Percentiles rank a stretch among this genome's conserved stretches.
Evolutionary conservation across 2,797 vertebrate species (phyloP).

Genomic region (Mus spretus): DNA sequence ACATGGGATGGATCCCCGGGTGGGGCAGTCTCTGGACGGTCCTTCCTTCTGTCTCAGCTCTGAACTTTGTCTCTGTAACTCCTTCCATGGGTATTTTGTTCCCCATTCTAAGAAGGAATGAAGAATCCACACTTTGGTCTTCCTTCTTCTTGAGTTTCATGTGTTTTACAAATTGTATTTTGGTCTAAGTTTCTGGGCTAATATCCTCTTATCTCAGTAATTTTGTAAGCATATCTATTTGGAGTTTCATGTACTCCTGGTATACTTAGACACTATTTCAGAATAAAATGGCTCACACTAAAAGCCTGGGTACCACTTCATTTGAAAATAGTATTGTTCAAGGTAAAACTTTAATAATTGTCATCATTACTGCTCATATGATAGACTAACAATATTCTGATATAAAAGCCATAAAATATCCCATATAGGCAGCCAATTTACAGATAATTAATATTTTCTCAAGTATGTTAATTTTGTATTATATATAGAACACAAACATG

Average conservation of each 20-base stretch:
- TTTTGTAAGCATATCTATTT: neutral
- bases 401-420: neutral
- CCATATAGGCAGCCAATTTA: neutral
- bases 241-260: neutral
- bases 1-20: too few species aligned
- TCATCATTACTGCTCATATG: neutral
- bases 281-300: neutral
- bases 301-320: neutral
- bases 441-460: neutral
- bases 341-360: constrained; percentile 22
- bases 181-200: too few species aligned
- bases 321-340: constrained; percentile 28
- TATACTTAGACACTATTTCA: neutral
- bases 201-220: neutral
- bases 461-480: neutral
- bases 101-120: too few species aligned
- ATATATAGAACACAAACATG: neutral
- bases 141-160: too few species aligned
- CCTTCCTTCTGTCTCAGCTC: too few species aligned
- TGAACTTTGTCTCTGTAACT: too few species aligned
- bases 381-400: neutral
- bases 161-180: too few species aligned
- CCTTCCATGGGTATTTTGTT: too few species aligned
- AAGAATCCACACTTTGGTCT: too few species aligned
- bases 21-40: too few species aligned